phyloP scores from a whole-genome alignment of 2,113 vertebrate species.

The Hiodon tergisus region DNA sequence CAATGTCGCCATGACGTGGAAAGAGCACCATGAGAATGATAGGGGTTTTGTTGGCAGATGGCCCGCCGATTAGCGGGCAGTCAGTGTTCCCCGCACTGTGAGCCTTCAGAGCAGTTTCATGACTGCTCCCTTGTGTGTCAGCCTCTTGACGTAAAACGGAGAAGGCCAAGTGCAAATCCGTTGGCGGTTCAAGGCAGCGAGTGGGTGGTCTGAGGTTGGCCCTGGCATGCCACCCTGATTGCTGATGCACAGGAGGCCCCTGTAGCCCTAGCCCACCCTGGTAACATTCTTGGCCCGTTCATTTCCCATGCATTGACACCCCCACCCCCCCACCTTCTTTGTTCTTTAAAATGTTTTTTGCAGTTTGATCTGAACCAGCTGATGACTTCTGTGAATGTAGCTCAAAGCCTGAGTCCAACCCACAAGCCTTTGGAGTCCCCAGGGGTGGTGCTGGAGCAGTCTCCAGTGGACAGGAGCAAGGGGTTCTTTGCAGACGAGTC shows the following conservation, averaged over 20 bases:
- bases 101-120: conserved; percentile 41
- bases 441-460: conserved; percentile 68
- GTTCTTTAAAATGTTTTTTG: neutral
- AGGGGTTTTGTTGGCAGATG: too few species aligned
- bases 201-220: neutral
- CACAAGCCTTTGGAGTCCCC: conserved; percentile 67
- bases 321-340: neutral
- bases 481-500: conserved; percentile 91
- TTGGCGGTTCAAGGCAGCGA: conserved; percentile 7
- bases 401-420: conserved; percentile 65
- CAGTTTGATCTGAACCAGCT: conserved; percentile 86
- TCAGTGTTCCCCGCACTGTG: conserved; percentile 42
- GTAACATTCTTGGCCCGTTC: conserved; percentile 8
- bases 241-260: conserved; percentile 6
- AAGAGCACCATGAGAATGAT: too few species aligned
- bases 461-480: conserved; percentile 80
- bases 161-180: neutral
- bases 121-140: conserved; percentile 15
- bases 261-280: neutral
- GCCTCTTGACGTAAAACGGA: conserved; percentile 11
- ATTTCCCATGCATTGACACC: neutral
- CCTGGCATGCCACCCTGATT: neutral
- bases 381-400: conserved; percentile 69
- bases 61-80: conserved; percentile 45
- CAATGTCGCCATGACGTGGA: conserved; percentile 42